A percentile compares a stretch with the other conserved stretches of the same genome.
Evolutionary conservation across 2,113 vertebrate species (phyloP).

Genomic region (Scalopus aquaticus): DNA sequence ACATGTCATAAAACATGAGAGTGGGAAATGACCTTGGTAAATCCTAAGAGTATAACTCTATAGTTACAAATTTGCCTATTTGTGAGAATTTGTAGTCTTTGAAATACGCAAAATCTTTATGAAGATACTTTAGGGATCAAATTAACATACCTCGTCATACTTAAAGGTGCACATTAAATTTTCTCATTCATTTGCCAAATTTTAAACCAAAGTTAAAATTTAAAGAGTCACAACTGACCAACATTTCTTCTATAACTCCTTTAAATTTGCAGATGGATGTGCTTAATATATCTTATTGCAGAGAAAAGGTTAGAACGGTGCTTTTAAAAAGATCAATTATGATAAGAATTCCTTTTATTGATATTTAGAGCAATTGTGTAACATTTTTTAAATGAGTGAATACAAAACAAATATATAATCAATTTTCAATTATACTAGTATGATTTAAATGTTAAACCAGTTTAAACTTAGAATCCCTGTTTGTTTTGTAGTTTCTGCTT

Average conservation of each 20-base stretch:
- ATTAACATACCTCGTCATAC: background rate
- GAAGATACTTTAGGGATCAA: slow-evolving; percentile 31
- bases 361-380: background rate
- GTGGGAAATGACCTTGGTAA: slow-evolving; percentile 13
- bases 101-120: slow-evolving; percentile 12
- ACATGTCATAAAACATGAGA: slow-evolving; percentile 40
- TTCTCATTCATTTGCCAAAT: background rate
- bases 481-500: slow-evolving; percentile 38
- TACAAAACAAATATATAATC: background rate
- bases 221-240: slow-evolving; percentile 11
- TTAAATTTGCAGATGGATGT: slow-evolving; percentile 28
- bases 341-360: background rate
- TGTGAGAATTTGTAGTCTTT: background rate
- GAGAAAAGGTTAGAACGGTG: background rate
- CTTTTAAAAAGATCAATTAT: slow-evolving; percentile 31
- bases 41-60: background rate
- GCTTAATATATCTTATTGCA: background rate
- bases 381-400: background rate
- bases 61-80: background rate
- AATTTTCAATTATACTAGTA: background rate
- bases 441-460: slow-evolving; percentile 22
- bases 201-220: slow-evolving; percentile 15
- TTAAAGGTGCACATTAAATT: slow-evolving; percentile 23
- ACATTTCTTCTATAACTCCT: background rate
- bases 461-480: background rate